These are phyloP conservation scores for Apocrypta bakeri DNA, from an alignment of 1,140 invertebrate genomes.

Conservation along the genomic window DNA sequence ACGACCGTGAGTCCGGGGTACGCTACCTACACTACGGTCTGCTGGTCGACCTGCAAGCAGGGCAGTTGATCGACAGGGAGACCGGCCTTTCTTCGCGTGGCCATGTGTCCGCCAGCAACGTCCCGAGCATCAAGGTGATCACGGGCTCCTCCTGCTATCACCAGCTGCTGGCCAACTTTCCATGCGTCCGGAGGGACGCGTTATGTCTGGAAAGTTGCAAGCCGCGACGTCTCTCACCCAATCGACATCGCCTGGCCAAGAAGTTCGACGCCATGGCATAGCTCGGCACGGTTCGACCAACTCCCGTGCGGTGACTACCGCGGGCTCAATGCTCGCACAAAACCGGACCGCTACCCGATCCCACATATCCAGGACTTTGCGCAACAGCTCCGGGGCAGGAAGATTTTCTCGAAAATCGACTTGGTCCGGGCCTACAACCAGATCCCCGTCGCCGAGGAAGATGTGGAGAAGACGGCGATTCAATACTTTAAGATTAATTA, in stretches of 20 bases:
- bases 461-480: too few relatives aligned
- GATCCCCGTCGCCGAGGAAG: too few relatives aligned
- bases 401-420: slow-evolving; percentile 28
- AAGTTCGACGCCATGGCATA: neutral
- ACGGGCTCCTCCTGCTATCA: neutral
- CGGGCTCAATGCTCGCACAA: neutral
- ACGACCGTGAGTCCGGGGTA: slow-evolving; percentile 17
- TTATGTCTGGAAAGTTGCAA: neutral
- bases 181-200: too few relatives aligned
- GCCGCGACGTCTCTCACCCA: neutral
- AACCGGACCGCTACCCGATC: slow-evolving; percentile 4
- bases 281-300: neutral
- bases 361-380: neutral
- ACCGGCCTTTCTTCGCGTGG: slow-evolving; percentile 34
- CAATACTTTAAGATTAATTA: too few relatives aligned
- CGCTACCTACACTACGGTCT: slow-evolving; percentile 55
- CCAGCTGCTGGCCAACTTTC: neutral
- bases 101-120: neutral
- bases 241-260: neutral
- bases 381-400: neutral
- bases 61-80: slow-evolving; percentile 58
- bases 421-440: slow-evolving; percentile 11
- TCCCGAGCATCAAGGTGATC: neutral
- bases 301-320: slow-evolving; percentile 22
- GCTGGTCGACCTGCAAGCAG: slow-evolving; percentile 60